A percentile compares a stretch with the other conserved stretches of the same genome.
These are phyloP conservation scores for Homarus americanus DNA, from an alignment of 1,140 invertebrate genomes.

Conservation along the genomic window DNA sequence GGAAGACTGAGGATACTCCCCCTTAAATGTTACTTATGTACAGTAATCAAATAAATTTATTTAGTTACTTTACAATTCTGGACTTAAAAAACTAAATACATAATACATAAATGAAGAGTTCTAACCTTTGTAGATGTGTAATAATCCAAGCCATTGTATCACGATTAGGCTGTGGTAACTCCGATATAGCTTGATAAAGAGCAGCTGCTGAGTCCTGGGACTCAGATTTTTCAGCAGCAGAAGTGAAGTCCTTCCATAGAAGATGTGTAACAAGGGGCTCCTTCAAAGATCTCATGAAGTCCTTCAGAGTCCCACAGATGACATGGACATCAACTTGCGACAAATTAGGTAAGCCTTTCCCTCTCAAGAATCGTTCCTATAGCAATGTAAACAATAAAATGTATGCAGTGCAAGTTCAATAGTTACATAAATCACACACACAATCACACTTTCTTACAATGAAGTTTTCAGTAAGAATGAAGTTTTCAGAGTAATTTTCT, in stretches of 20 bases:
- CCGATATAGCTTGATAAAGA: slow-evolving; percentile 84
- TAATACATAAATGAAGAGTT: slow-evolving; percentile 13
- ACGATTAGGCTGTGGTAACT: slow-evolving; percentile 89
- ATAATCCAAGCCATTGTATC: slow-evolving; percentile 92
- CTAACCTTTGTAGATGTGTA: slow-evolving; percentile 88
- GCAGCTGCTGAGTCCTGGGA: slow-evolving; percentile 81
- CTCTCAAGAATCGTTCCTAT: slow-evolving; percentile 86
- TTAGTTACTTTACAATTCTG: no score
- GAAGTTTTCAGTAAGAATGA: no score
- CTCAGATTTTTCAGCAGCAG: slow-evolving; percentile 80
- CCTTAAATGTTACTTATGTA: no score
- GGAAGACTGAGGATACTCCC: no score
- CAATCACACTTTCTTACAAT: no score
- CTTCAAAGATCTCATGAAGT: slow-evolving; percentile 88
- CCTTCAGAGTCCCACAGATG: slow-evolving; percentile 91
- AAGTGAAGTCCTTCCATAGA: slow-evolving; percentile 87
- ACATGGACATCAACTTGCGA: slow-evolving; percentile 86
- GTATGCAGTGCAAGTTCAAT: no score
- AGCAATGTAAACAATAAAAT: background rate
- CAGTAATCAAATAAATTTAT: no score
- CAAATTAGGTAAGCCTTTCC: slow-evolving; percentile 86
- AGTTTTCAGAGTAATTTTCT: no score
- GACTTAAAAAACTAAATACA: no score
- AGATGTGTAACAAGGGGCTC: slow-evolving; percentile 90
- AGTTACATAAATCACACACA: no score